Conservation (phyloP, 2,797 vertebrate species). For the Scyliorhinus canicula region DNA sequence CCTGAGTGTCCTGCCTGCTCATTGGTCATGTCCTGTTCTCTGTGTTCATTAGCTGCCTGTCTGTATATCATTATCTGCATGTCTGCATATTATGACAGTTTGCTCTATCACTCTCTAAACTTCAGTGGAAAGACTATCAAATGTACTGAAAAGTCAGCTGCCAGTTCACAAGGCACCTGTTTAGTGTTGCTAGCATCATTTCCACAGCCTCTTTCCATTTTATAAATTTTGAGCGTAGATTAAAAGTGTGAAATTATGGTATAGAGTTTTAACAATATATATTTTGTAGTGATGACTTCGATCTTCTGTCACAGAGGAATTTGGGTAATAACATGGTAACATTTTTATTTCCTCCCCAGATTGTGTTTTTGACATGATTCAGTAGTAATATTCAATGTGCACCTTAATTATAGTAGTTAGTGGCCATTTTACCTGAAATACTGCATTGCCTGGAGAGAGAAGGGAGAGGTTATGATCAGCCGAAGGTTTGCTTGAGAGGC, state of each 20-base stretch:
- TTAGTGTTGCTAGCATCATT: no score
- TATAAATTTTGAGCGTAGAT: background rate
- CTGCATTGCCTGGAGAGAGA: no score
- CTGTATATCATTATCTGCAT: no score
- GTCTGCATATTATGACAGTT: no score
- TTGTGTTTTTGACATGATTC: background rate
- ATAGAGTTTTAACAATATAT: background rate
- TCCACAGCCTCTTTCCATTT: background rate
- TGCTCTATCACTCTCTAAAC: no score
- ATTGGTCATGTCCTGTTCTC: no score
- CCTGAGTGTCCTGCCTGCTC: no score
- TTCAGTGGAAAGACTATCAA: no score
- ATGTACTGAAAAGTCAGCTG: no score
- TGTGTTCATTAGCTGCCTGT: no score
- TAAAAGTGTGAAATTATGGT: background rate
- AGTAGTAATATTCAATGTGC: background rate
- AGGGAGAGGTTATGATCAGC: background rate
- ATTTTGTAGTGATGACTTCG: background rate
- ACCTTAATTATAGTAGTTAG: background rate
- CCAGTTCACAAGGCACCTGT: no score
- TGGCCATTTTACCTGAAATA: background rate
- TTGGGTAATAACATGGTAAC: background rate
- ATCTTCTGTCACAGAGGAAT: background rate
- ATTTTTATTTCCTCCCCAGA: background rate
- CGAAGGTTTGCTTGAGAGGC: no score